Evolutionary conservation across 1,140 invertebrate species (phyloP).

Genomic region (Papilio dardanus): DNA sequence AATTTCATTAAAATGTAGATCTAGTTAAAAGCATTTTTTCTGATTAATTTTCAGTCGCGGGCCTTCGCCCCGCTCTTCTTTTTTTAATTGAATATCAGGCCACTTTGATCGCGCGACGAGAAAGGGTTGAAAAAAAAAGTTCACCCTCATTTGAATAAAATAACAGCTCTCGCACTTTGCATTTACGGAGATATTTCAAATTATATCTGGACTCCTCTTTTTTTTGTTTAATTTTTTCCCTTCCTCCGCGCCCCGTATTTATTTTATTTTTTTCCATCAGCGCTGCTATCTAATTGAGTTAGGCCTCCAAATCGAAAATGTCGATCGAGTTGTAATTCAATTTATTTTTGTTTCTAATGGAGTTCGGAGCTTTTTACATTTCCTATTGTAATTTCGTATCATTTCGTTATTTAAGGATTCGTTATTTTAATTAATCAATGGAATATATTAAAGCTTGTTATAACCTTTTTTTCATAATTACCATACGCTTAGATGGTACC

Average conservation of each 20-base stretch:
- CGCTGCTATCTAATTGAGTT: slow-evolving; percentile 80
- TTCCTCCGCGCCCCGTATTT: slow-evolving; percentile 78
- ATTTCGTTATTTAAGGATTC: slow-evolving; percentile 63
- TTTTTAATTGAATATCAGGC: slow-evolving; percentile 83
- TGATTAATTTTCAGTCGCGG: slow-evolving; percentile 82
- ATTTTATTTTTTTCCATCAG: slow-evolving; percentile 81
- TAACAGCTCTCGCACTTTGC: slow-evolving; percentile 82
- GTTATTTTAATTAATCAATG: slow-evolving; percentile 30
- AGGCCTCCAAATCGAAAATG: slow-evolving; percentile 81
- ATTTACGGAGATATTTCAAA: slow-evolving; percentile 83
- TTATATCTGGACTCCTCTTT: slow-evolving; percentile 82
- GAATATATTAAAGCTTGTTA: slow-evolving; percentile 3
- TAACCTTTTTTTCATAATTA: not conserved
- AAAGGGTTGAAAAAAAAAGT: slow-evolving; percentile 79
- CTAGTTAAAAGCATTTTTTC: slow-evolving; percentile 83
- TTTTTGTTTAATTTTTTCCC: slow-evolving; percentile 80
- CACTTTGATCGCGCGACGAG: slow-evolving; percentile 79
- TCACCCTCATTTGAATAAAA: slow-evolving; percentile 82
- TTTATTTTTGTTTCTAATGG: slow-evolving; percentile 83
- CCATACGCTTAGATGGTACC: not conserved
- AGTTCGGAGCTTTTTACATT: slow-evolving; percentile 73
- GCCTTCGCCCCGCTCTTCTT: slow-evolving; percentile 67
- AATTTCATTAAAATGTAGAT: slow-evolving; percentile 83
- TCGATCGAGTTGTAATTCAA: slow-evolving; percentile 82
- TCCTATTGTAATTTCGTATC: slow-evolving; percentile 73